Evolutionary conservation across 2,113 vertebrate genomes (phyloP).

Genomic region (Turnix velox): DNA sequence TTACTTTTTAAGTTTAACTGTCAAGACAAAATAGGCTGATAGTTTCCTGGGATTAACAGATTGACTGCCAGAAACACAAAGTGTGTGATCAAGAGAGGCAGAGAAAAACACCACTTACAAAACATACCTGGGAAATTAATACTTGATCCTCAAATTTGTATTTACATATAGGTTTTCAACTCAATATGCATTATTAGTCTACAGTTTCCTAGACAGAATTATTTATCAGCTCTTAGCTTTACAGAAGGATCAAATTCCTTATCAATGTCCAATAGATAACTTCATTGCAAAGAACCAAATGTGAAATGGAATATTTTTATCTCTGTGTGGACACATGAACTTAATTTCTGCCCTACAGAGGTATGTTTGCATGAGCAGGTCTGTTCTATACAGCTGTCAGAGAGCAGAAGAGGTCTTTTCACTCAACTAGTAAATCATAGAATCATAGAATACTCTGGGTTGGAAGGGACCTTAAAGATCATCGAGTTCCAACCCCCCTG

Average conservation of each 20-base stretch:
- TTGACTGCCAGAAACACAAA: neutral
- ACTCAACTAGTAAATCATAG: neutral
- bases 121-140: neutral
- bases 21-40: neutral
- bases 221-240: neutral
- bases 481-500: too few relatives aligned
- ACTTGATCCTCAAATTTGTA: neutral
- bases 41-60: neutral
- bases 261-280: neutral
- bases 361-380: neutral
- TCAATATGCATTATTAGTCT: neutral
- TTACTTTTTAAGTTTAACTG: neutral
- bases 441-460: too few relatives aligned
- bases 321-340: neutral
- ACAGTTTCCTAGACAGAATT: neutral
- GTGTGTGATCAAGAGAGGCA: neutral
- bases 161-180: neutral
- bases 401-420: neutral
- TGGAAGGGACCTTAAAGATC: too few relatives aligned
- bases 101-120: neutral
- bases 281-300: neutral
- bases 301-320: neutral
- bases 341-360: neutral
- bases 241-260: neutral
- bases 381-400: neutral